These are phyloP conservation scores for Himalopsyche japonica DNA, from an alignment of 2,888 invertebrate species.

Conservation along the genomic window DNA sequence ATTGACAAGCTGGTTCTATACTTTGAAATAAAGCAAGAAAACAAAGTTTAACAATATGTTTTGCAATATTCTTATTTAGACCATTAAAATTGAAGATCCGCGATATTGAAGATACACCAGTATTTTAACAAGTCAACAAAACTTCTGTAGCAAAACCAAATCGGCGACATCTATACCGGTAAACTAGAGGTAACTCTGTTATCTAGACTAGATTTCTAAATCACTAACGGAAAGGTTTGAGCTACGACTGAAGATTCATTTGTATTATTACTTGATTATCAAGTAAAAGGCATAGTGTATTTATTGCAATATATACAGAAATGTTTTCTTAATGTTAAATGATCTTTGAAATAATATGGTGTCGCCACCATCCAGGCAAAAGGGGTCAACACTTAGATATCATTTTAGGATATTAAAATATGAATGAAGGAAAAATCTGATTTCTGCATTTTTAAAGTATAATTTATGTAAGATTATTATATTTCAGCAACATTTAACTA, in stretches of 20 bases:
- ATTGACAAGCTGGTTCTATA: too few relatives aligned
- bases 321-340: background rate
- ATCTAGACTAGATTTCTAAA: background rate
- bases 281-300: background rate
- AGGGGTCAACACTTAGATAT: too few relatives aligned
- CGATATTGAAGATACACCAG: background rate
- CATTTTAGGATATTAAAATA: too few relatives aligned
- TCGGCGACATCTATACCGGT: background rate
- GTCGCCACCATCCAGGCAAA: too few relatives aligned
- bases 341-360: background rate
- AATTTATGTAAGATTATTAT: too few relatives aligned
- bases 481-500: too few relatives aligned
- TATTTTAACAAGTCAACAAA: background rate
- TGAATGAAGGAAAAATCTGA: too few relatives aligned
- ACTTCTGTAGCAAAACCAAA: background rate
- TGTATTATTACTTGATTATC: background rate
- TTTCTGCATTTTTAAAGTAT: too few relatives aligned
- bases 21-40: too few relatives aligned
- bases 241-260: background rate
- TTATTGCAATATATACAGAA: background rate
- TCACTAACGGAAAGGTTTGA: background rate
- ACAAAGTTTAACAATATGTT: too few relatives aligned
- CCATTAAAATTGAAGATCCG: too few relatives aligned
- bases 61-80: too few relatives aligned
- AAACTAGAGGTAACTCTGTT: background rate